Evolutionary conservation across 2,113 vertebrate genomes (phyloP), one percentile per base, ranked within the genome.

Genomic region (Eira barbara): DNA sequence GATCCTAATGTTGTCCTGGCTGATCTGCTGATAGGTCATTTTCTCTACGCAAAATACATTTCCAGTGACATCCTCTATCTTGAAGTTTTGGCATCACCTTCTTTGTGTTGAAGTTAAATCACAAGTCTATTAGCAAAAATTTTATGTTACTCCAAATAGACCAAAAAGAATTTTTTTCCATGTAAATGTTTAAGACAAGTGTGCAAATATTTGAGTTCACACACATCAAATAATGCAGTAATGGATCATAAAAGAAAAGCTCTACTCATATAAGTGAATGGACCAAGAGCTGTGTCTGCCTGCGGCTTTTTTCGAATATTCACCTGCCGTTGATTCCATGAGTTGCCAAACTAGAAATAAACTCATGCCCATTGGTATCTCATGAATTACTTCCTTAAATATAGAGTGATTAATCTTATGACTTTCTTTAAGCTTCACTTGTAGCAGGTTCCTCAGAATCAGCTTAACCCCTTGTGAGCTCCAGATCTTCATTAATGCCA

Each of bases 111-210:
- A 84, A 91, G 23, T 78, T 94, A 74, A 91, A 95, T 34, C 55
- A 82, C 18, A 95, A 65, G 12, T 67, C 36, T 49, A 69, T 78
- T 34, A 94, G 39, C 25, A 65, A 71, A 95, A 86, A 25, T 21
- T 95, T 63, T 29, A 31, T 65, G 11, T 71, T 61, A 76, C 94
- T 74, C 49, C 42, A 88, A 80, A 69, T 8, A 67, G 8, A 61
- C 10, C 94, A 55, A 55, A 55, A 52, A 17, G 49, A 52, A 52
- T 52, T 55, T 55, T 55, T 55, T 55, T 55, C 17, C 52, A 81
- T 78, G 36, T 73, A 73, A 94, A 94, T 67, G n/a, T 96, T 93
- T 95, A 85, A 65, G 89, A 92, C n/a, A 92, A 69, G n/a, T 52
- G 85, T 95, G 52, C 71, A 97, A 34, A 82, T 96, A 94, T 84